Evolutionary conservation across 2,888 invertebrate genomes (phyloP).

Genomic region (Cactoblastis cactorum): DNA sequence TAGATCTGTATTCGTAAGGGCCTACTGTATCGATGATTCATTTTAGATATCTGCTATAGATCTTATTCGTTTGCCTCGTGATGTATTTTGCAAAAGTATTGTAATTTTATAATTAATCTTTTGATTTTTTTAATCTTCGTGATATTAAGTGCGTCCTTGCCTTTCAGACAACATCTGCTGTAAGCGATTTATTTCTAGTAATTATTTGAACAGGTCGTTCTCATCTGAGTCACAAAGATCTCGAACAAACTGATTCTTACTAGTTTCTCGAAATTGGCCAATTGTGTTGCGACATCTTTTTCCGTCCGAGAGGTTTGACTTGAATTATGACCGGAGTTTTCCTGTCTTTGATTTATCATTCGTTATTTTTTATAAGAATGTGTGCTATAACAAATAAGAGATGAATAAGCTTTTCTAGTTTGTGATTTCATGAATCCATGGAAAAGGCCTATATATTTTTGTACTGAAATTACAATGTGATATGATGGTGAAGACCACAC

Average conservation of each 20-base stretch:
- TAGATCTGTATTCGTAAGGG: slow-evolving; percentile 43
- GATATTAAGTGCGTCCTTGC: too few relatives aligned
- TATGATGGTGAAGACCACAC: too few relatives aligned
- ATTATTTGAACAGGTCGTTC: too few relatives aligned
- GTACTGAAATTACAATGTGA: too few relatives aligned
- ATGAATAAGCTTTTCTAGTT: too few relatives aligned
- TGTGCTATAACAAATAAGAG: too few relatives aligned
- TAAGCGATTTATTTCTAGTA: not conserved
- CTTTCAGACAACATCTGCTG: too few relatives aligned
- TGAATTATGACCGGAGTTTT: slow-evolving; percentile 3
- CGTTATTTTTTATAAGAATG: not conserved
- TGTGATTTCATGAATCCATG: too few relatives aligned
- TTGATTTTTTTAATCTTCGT: not conserved
- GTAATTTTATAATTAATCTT: too few relatives aligned
- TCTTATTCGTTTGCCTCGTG: not conserved
- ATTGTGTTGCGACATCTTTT: slow-evolving; percentile 1
- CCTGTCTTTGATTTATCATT: not conserved
- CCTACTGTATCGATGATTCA: slow-evolving; percentile 42
- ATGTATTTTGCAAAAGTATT: too few relatives aligned
- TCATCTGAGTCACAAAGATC: not conserved
- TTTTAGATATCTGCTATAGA: slow-evolving; percentile 12
- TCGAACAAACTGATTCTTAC: slow-evolving; percentile 6
- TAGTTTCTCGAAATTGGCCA: slow-evolving; percentile 9
- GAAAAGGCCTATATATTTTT: not conserved
- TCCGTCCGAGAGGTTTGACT: not conserved